These are phyloP conservation scores for Coenobita brevimanus DNA, from an alignment of 1,140 invertebrate genomes.

Conservation along the genomic window DNA sequence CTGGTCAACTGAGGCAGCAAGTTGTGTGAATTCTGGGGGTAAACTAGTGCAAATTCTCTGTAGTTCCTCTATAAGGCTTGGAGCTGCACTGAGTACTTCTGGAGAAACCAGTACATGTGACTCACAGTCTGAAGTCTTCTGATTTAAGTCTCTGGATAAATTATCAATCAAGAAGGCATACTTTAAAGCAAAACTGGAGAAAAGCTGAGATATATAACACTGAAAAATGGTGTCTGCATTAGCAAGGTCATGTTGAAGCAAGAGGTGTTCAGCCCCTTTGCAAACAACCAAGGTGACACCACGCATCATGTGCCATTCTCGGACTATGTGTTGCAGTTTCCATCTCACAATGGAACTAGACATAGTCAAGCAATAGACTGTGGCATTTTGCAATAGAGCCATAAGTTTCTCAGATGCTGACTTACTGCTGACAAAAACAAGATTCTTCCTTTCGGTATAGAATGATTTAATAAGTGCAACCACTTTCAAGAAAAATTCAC, in stretches of 20 bases:
- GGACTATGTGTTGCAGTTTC: constrained; percentile 11
- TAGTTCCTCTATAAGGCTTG: not conserved
- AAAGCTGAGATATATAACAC: not conserved
- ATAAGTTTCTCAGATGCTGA: not conserved
- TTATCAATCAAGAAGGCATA: constrained; percentile 51
- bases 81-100: not conserved
- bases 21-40: not conserved
- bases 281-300: constrained; percentile 34
- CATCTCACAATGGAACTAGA: not conserved
- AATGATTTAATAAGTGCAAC: constrained; percentile 7
- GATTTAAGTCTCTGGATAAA: constrained; percentile 21
- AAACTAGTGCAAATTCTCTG: not conserved
- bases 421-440: constrained; percentile 37
- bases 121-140: constrained; percentile 35
- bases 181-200: constrained; percentile 13
- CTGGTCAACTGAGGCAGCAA: not conserved
- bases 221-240: constrained; percentile 52
- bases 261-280: not conserved
- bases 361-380: constrained; percentile 30
- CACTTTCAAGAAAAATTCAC: not conserved
- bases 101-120: constrained; percentile 36
- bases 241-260: constrained; percentile 25
- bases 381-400: constrained; percentile 8
- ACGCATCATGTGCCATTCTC: constrained; percentile 30
- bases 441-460: constrained; percentile 21